These are phyloP conservation scores for Perccottus glenii DNA, from an alignment of 2,113 vertebrate species.

Conservation along the genomic window DNA sequence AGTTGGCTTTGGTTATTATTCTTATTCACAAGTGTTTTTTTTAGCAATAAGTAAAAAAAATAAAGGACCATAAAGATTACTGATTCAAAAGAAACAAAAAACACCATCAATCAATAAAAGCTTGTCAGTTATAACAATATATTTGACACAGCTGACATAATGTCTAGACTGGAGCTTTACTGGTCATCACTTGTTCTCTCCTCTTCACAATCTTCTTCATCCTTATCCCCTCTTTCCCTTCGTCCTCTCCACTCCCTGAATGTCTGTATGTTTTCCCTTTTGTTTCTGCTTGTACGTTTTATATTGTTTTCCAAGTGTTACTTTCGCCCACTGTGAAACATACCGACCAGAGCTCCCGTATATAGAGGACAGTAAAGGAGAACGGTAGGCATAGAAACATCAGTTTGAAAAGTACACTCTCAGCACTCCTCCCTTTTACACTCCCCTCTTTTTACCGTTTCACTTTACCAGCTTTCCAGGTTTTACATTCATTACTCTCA, in stretches of 20 bases:
- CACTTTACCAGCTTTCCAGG: conserved; percentile 51
- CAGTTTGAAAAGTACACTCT: conserved; percentile 6
- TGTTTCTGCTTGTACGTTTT: neutral
- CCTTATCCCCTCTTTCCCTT: neutral
- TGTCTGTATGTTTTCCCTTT: neutral
- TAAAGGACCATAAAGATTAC: too few relatives aligned
- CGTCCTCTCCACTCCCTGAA: neutral
- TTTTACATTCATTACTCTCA: conserved; percentile 73
- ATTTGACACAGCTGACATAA: too few relatives aligned
- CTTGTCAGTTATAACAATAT: too few relatives aligned
- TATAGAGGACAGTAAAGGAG: neutral
- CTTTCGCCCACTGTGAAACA: too few relatives aligned
- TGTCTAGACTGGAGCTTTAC: too few relatives aligned
- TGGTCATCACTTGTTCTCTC: neutral
- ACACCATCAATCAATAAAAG: too few relatives aligned
- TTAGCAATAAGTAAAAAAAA: too few relatives aligned
- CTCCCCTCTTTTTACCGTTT: conserved; percentile 41
- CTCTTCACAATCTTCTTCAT: neutral
- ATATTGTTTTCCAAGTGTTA: too few relatives aligned
- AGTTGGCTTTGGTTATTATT: too few relatives aligned
- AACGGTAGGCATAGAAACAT: conserved; percentile 17
- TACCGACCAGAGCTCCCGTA: conserved; percentile 2
- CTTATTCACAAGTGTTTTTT: too few relatives aligned
- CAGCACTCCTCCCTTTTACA: conserved; percentile 37
- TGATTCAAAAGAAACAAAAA: too few relatives aligned